phyloP scores from a whole-genome alignment of 2,113 vertebrate species.

The Rutilus rutilus region DNA sequence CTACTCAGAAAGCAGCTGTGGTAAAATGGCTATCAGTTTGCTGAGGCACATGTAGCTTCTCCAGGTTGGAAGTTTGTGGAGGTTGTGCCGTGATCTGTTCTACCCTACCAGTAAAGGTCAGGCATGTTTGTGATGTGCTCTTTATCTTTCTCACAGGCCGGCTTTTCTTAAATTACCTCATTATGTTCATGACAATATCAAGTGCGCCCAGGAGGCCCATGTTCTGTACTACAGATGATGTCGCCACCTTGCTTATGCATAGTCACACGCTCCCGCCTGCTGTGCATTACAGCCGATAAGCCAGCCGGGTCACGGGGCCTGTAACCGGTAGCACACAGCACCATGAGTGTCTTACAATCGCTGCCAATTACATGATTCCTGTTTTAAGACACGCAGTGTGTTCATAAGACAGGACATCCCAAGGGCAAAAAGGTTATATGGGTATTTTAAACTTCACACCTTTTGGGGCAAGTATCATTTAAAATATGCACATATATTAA shows the following conservation, averaged over 20 bases:
- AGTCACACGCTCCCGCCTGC: constrained; percentile 63
- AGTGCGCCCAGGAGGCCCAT: constrained; percentile 70
- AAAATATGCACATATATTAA: background rate
- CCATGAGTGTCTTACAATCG: background rate
- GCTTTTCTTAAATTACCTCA: constrained; percentile 75
- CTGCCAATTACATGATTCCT: constrained; percentile 6
- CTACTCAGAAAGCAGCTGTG: background rate
- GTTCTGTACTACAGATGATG: constrained; percentile 62
- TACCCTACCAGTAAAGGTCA: constrained; percentile 76
- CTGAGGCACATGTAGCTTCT: constrained; percentile 12
- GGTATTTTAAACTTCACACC: constrained; percentile 10
- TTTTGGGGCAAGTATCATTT: background rate
- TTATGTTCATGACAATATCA: constrained; percentile 78
- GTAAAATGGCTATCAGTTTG: constrained; percentile 4
- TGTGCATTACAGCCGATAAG: constrained; percentile 59
- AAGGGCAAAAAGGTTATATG: background rate
- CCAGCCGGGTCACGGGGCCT: constrained; percentile 39
- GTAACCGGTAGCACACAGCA: background rate
- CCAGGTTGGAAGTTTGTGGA: constrained; percentile 10
- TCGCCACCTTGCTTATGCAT: constrained; percentile 68
- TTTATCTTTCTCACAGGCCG: constrained; percentile 74
- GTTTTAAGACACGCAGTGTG: background rate
- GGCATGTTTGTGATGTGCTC: constrained; percentile 70
- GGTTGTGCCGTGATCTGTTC: constrained; percentile 55
- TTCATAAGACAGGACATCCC: background rate